Evolutionary conservation across 2,113 vertebrate species (phyloP), one percentile per base, ranked within the genome.

Genomic region (Antennarius striatus): DNA sequence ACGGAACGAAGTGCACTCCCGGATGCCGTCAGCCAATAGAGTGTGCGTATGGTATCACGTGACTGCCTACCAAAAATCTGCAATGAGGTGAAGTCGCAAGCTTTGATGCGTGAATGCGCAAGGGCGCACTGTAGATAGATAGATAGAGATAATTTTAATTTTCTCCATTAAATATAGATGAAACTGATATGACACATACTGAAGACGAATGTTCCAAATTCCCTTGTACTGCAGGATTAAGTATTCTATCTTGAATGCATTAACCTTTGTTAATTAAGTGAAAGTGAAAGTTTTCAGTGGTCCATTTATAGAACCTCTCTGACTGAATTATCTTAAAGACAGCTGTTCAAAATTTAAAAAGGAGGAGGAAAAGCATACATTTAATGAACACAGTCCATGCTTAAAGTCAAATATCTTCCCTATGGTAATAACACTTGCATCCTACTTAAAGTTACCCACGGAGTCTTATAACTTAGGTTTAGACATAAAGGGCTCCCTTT

Each of bases 281-380:
- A 77, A 36, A 36, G 32, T 36, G 32, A 77, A 83, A 63, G 68
- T 79, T 83, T 81, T 75, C 56, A 29, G 47, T 39, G 54, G 60
- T 82, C 71, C 68, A 89, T 89, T 88, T 81, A 76, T 81, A 86
- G 75, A 58, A 56, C 45, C 56, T 65, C 67, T 75, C 45, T 64
- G 63, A 75, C 56, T 81, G 66, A 12, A 70, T 74, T 42, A 29
- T 28, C 32, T 79, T 77, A 68, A 61, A 71, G 59, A 81, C 59
- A 63, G 56, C 55, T 68, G 61, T 45, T 72, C 71, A 51, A 56
- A 81, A 73, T 52, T 72, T 68, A 82, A 65, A 53, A 52, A 51
- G 10, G 43, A 50, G 48, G 32, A 46, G 40, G 58, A 28, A 66
- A 65, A 67, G 46, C n/a, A 67, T 58, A 57, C 45, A n/a, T 63